phyloP scores from a whole-genome alignment of 1,140 invertebrate species.

The Chironomus striatipennis region DNA sequence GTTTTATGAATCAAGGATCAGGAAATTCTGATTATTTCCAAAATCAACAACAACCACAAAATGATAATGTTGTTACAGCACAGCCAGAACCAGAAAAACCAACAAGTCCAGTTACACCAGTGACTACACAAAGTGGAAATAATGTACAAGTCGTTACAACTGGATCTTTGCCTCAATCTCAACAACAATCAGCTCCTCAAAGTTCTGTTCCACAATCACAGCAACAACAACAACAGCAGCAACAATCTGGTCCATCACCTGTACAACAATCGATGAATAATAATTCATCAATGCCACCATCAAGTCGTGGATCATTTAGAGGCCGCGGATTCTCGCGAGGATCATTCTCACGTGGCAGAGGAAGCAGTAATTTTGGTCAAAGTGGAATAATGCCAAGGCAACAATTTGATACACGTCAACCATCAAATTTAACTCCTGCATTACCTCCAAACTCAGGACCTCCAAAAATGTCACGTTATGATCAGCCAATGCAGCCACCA shows the following conservation, averaged over 20 bases:
- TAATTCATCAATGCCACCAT: neutral
- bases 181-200: neutral
- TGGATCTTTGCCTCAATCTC: neutral
- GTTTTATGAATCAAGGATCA: neutral
- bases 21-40: neutral
- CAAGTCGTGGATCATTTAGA: neutral
- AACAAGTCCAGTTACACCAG: neutral
- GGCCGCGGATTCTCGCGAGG: neutral
- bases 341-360: neutral
- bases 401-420: slow-evolving; percentile 19
- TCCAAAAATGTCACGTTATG: neutral
- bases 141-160: neutral
- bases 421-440: neutral
- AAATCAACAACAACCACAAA: neutral
- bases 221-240: neutral
- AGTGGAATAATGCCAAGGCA: neutral
- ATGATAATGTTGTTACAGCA: neutral
- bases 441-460: neutral
- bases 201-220: neutral
- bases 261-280: neutral
- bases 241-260: neutral
- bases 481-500: neutral
- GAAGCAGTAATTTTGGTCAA: neutral
- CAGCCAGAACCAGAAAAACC: slow-evolving; percentile 5
- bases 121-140: neutral